phyloP scores from a whole-genome alignment of 2,797 vertebrate species.

The Molossus molossus region DNA sequence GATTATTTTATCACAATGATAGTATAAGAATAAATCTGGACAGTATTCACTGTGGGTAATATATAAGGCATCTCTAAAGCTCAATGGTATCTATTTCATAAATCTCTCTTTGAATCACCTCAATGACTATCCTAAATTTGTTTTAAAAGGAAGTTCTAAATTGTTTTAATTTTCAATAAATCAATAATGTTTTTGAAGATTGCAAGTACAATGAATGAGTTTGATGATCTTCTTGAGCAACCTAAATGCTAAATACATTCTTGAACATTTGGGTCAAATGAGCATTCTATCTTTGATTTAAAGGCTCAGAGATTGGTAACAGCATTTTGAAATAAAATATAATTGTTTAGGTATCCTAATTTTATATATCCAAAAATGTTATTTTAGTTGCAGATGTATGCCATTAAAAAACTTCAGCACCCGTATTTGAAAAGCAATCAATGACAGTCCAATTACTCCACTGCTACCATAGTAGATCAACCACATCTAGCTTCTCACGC shows the following conservation, averaged over 20 bases:
- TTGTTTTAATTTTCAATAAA: slow-evolving; percentile 76
- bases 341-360: background rate
- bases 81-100: slow-evolving; percentile 70
- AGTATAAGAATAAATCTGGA: slow-evolving; percentile 76
- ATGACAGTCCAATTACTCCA: background rate
- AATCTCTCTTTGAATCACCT: slow-evolving; percentile 76
- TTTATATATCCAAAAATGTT: slow-evolving; percentile 41
- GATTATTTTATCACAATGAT: slow-evolving; percentile 75
- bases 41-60: slow-evolving; percentile 61
- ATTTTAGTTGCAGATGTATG: background rate
- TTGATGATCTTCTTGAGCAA: slow-evolving; percentile 75
- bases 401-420: background rate
- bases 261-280: slow-evolving; percentile 73
- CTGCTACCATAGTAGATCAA: background rate
- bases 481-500: background rate
- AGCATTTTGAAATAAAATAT: slow-evolving; percentile 71
- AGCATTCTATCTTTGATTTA: slow-evolving; percentile 61
- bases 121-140: slow-evolving; percentile 54
- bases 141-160: slow-evolving; percentile 77
- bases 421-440: background rate
- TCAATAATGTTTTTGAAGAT: slow-evolving; percentile 74
- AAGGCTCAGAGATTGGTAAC: background rate
- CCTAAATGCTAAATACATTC: slow-evolving; percentile 77
- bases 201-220: slow-evolving; percentile 69
- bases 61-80: slow-evolving; percentile 64